Percentiles rank a stretch among this genome's conserved stretches.
Conservation (phyloP, 1,140 invertebrate species). For the Planococcus citri region DNA sequence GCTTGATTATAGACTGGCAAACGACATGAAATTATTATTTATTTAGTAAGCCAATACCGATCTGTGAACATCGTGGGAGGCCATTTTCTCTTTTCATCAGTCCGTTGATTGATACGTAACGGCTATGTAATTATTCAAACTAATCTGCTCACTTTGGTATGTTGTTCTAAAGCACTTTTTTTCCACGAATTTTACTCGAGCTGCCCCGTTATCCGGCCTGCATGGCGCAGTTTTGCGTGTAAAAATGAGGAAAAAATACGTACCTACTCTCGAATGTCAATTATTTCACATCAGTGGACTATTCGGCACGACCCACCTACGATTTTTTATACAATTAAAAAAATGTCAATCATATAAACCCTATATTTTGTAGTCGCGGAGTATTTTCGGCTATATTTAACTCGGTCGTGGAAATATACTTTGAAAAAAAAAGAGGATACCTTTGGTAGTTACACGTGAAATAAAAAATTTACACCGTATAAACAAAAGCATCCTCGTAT, state of each 20-base stretch:
- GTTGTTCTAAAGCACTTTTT: neutral
- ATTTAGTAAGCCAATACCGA: slow-evolving; percentile 3
- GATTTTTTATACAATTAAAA: too few relatives aligned
- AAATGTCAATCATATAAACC: too few relatives aligned
- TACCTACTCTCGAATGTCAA: neutral
- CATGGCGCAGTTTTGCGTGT: neutral
- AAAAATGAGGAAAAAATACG: neutral
- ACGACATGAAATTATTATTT: neutral
- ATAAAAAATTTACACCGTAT: neutral
- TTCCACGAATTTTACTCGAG: neutral
- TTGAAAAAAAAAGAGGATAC: too few relatives aligned
- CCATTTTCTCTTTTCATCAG: neutral
- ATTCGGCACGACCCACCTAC: neutral
- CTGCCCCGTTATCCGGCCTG: neutral
- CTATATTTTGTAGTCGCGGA: too few relatives aligned
- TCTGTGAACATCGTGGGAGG: slow-evolving; percentile 5
- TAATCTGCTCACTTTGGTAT: neutral
- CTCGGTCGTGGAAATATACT: too few relatives aligned
- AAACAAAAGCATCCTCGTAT: neutral
- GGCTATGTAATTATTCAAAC: slow-evolving; percentile 6
- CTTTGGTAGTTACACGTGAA: too few relatives aligned
- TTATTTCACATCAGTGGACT: neutral
- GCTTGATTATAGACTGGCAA: neutral
- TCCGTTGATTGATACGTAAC: neutral
- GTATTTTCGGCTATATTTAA: too few relatives aligned